phyloP scores from a whole-genome alignment of 2,113 vertebrate species.

The Clarias batrachus region DNA sequence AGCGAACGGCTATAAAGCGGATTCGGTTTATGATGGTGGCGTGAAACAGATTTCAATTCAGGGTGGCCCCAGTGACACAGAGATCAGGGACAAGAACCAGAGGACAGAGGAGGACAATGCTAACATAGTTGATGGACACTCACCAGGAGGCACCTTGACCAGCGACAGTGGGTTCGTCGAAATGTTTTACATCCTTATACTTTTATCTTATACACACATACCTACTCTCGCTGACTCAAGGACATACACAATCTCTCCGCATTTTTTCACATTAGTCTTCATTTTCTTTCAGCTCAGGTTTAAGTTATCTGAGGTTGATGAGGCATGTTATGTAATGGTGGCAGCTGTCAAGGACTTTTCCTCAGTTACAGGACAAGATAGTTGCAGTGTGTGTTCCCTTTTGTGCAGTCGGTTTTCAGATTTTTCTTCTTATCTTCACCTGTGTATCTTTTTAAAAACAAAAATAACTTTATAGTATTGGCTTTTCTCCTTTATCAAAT shows the following conservation, averaged over 20 bases:
- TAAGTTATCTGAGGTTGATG: conserved; percentile 45
- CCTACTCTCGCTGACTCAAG: neutral
- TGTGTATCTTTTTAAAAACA: conserved; percentile 10
- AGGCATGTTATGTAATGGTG: conserved; percentile 49
- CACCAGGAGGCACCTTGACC: conserved; percentile 75
- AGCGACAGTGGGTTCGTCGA: conserved; percentile 84
- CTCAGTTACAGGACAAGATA: conserved; percentile 41
- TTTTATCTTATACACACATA: neutral
- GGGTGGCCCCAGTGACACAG: conserved; percentile 63
- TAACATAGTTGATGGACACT: conserved; percentile 73
- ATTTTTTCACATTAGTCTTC: conserved; percentile 23
- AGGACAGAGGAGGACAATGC: conserved; percentile 71
- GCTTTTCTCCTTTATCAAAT: neutral
- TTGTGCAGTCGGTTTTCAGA: conserved; percentile 19
- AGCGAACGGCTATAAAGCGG: conserved; percentile 81
- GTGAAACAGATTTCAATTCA: conserved; percentile 67
- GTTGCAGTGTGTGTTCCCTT: neutral
- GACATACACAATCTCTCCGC: neutral
- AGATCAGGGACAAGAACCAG: conserved; percentile 72
- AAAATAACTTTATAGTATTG: conserved; percentile 1
- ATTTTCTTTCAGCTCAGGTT: conserved; percentile 34
- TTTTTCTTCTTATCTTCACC: neutral
- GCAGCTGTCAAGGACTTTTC: conserved; percentile 54
- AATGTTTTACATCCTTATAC: neutral
- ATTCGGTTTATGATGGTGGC: conserved; percentile 58